Base-by-base conservation (phyloP, 2,113 vertebrate genomes). In the Verasper variegatus region DNA sequence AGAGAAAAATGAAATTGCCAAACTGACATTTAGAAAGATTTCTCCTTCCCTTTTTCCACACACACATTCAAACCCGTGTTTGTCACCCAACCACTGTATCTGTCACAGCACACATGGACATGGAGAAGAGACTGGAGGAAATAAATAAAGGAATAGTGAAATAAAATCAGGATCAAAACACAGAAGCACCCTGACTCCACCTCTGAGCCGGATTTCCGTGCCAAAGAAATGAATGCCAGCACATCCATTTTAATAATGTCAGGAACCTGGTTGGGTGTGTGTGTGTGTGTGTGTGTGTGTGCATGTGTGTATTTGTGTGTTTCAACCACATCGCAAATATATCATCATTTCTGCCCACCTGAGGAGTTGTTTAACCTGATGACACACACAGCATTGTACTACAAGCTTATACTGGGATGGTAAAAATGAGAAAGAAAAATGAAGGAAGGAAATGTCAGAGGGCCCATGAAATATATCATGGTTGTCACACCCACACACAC, bases 1-100 rank as follows among this genome's bases (percentile, higher is more conserved):
- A 57, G 68, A 65, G 73, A 84, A 80, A 88, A 90, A 83, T 86
- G 59, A 88, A 90, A 87, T 90, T 86, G 86, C 83, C 77, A 76
- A 71, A 57, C 71, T 84, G 87, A 89, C 87, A 78, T 78, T 58
- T 79, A 26, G 68, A 83, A 68, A 85, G 84, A 89, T 91, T 88
- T 84, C 72, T 70, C 42, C 55, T 63, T 56, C 76, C 72, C 72
- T 55, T 64, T 64, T 31, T 21, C 61, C 68, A 60, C 26, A 58
- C 27, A 31, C 31, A 31, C 31, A 31, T 31, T 31, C 31, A 31
- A 31, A 31, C 61, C n/a, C 24, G 26, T 11, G 21, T 61, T 42
- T 26, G 52, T 57, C 71, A 31, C 11, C 11, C 66, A 17, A 35
- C 62, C 40, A 51, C 70, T 60, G 58, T 56, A 57, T 73, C 75